Evolutionary conservation across 2,797 vertebrate genomes (phyloP), one percentile per base, ranked within the genome.

Genomic region (Dipus sagitta): DNA sequence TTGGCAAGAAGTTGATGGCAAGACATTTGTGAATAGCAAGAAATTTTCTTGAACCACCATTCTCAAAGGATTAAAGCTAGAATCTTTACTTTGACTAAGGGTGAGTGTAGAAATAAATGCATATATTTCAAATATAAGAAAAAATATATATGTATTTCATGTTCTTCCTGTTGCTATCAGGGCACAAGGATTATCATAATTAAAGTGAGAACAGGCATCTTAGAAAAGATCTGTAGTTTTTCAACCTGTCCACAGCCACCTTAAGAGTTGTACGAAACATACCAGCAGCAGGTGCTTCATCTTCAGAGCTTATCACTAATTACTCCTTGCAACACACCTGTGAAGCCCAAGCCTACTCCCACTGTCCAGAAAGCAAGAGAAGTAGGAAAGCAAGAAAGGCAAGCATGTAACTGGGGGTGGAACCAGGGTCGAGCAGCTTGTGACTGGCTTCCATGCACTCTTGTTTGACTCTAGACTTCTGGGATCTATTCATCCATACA

Each of bases 11-110:
- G 62, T 68, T 75, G 71, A 76, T 38, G 14, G 21, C 42, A 81
- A 88, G 72, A 97, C 90, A 86, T 60, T 64, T 86, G 65, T 92
- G 79, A 96, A 94, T 10, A 11, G 82, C 54, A 52, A 93, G 70
- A 90, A 88, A 82, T 10, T 91, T 58, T 86, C 79, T 86, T 80
- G 54, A 79, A 92, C 65, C 78, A 93, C 34, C 23, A 42, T 13
- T 95, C 58, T 94, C 47, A 94, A 97, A 84, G 86, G 42, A 92
- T 2, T 68, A 42, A 24, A 8, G 88, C 54, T 88, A 20, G 68
- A 86, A 76, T 92, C 93, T 94, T 97, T 97, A 86, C 89, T 97
- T 96, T 98, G 95, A 94, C 94, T 95, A n/a, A 86, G 64, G 67
- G n/a, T n/a, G 88, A 94, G 88, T 92, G 81, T 95, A 72, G 93